phyloP scores from a whole-genome alignment of 1,140 invertebrate species.

The Drosophila cardini region DNA sequence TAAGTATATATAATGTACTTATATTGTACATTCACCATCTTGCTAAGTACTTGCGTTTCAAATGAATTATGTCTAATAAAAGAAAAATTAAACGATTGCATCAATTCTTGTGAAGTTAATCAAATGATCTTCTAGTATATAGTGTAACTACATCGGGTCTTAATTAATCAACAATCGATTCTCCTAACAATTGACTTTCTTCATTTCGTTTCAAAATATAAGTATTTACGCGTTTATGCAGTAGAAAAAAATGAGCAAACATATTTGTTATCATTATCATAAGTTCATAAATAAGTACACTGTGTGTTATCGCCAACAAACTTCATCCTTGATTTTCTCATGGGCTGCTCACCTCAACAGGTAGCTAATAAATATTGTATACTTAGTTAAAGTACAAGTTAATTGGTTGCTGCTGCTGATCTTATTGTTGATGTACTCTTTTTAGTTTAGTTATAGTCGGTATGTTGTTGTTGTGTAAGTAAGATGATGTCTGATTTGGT shows the following conservation, averaged over 20 bases:
- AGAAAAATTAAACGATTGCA: constrained; percentile 26
- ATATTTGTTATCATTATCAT: constrained; percentile 45
- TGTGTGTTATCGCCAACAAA: constrained; percentile 41
- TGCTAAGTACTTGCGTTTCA: constrained; percentile 64
- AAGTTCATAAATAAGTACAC: constrained; percentile 39
- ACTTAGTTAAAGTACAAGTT: constrained; percentile 64
- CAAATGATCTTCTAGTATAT: constrained; percentile 28
- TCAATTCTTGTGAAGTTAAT: constrained; percentile 24
- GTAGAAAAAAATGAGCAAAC: constrained; percentile 72
- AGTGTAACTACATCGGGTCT: constrained; percentile 38
- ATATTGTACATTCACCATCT: constrained; percentile 55
- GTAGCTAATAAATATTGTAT: constrained; percentile 34
- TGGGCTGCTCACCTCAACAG: constrained; percentile 16
- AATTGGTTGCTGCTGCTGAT: constrained; percentile 40
- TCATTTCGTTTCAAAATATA: constrained; percentile 38
- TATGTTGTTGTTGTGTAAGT: constrained; percentile 5
- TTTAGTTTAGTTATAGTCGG: constrained; percentile 45
- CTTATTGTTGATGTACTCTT: constrained; percentile 23
- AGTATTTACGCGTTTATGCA: constrained; percentile 2
- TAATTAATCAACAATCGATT: constrained; percentile 72
- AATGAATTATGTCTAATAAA: constrained; percentile 32
- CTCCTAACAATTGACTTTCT: constrained; percentile 60
- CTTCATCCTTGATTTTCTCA: constrained; percentile 13
- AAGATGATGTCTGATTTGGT: constrained; percentile 39
- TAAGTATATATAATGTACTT: constrained; percentile 61